Conservation (phyloP, 1,140 invertebrate species). For the Calliphora vicina region DNA sequence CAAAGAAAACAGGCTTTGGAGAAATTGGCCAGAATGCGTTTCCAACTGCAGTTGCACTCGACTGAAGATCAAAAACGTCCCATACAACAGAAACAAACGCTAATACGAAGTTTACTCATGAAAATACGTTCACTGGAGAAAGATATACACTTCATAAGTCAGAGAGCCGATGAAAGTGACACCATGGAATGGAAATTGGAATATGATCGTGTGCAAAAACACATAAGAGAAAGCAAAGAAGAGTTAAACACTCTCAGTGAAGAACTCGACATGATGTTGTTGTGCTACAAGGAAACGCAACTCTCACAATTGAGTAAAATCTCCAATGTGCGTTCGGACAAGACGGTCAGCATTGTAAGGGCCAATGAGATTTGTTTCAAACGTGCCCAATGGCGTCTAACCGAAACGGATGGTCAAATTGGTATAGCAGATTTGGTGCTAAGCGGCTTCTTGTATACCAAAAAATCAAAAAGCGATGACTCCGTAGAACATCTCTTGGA, state of each 20-base stretch:
- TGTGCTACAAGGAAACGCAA: slow-evolving; percentile 89
- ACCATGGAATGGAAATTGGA: slow-evolving; percentile 75
- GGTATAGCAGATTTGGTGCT: slow-evolving; percentile 95
- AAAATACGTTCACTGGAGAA: slow-evolving; percentile 85
- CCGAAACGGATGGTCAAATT: slow-evolving; percentile 96
- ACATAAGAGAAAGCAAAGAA: slow-evolving; percentile 91
- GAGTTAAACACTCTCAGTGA: slow-evolving; percentile 85
- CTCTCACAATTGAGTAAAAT: slow-evolving; percentile 70
- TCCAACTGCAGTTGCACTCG: slow-evolving; percentile 89
- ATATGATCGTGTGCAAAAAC: slow-evolving; percentile 71
- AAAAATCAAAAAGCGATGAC: slow-evolving; percentile 95
- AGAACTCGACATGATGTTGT: slow-evolving; percentile 89
- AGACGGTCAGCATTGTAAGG: slow-evolving; percentile 79
- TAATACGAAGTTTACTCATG: slow-evolving; percentile 83
- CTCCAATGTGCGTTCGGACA: slow-evolving; percentile 65
- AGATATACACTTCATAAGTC: slow-evolving; percentile 89
- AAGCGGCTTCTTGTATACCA: slow-evolving; percentile 97
- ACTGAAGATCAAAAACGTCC: slow-evolving; percentile 90
- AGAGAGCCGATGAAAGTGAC: slow-evolving; percentile 76
- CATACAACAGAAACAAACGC: slow-evolving; percentile 88
- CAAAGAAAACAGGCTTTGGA: slow-evolving; percentile 91
- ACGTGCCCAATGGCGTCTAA: slow-evolving; percentile 97
- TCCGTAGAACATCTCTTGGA: slow-evolving; percentile 97
- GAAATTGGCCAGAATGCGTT: slow-evolving; percentile 88
- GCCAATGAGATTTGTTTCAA: slow-evolving; percentile 98